phyloP scores from a whole-genome alignment of 1,140 invertebrate species.

The Sitophilus oryzae region DNA sequence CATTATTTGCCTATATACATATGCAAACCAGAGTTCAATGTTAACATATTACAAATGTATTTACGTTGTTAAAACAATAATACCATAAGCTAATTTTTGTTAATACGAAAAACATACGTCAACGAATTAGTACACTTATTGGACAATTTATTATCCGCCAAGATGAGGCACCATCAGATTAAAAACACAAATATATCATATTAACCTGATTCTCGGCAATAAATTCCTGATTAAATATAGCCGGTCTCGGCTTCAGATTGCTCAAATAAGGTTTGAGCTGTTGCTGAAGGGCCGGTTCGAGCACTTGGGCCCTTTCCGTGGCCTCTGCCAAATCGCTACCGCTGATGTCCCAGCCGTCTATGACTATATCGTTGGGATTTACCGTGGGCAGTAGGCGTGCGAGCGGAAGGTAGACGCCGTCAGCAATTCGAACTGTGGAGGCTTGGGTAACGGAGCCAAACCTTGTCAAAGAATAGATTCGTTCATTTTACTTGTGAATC shows the following conservation, averaged over 20 bases:
- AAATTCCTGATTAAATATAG: constrained; percentile 85
- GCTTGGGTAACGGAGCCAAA: constrained; percentile 87
- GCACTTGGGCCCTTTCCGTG: constrained; percentile 73
- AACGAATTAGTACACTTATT: too few relatives aligned
- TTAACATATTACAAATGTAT: too few relatives aligned
- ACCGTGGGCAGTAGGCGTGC: constrained; percentile 82
- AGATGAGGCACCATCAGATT: neutral
- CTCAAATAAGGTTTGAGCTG: constrained; percentile 70
- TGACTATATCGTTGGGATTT: constrained; percentile 77
- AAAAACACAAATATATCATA: constrained; percentile 1
- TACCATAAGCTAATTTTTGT: too few relatives aligned
- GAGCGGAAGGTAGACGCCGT: constrained; percentile 78
- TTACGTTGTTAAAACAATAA: too few relatives aligned
- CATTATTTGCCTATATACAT: too few relatives aligned
- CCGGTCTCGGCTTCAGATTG: constrained; percentile 71
- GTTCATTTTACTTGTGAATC: neutral
- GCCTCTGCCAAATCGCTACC: constrained; percentile 75
- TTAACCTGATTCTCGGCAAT: constrained; percentile 91
- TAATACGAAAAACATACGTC: too few relatives aligned
- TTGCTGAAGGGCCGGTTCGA: constrained; percentile 65
- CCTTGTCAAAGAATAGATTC: constrained; percentile 41
- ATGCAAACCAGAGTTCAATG: too few relatives aligned
- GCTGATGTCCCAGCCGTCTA: constrained; percentile 97
- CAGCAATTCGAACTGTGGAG: constrained; percentile 74
- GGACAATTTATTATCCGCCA: too few relatives aligned